Base-by-base conservation (phyloP, 1,140 invertebrate species). In the Venturia canescens region DNA sequence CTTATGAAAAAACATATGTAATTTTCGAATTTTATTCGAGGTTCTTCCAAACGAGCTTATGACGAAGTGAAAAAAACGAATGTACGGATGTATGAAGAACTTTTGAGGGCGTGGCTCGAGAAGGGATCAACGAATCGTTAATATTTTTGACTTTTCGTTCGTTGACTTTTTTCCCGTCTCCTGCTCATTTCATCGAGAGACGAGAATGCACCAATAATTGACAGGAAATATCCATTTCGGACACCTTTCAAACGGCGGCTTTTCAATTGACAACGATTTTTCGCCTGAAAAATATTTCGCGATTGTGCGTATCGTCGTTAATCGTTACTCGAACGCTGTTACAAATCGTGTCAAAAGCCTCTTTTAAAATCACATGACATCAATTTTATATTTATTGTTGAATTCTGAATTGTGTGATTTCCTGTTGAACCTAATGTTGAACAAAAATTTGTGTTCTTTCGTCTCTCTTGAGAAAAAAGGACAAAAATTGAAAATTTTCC, bases 361-460 rank as follows among this genome's bases (percentile, higher is more conserved):
- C 3, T 34, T 11, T 44, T 34, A 34, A 34, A 1, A 1, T 44
- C 13, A 9, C 11, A 9, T 11, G 38, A 44, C 7, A 44, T 44
- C 38, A 44, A 44, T 74, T 74, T 18, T 74, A 26, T 74, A 74
- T 74, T 74, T 53, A 74, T 57, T 74, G 48, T 74, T 74, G 13
- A 26, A 74, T 16, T 74, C 48, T 57, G 44, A 57, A 74, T 74
- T 57, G 57, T 26, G 26, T 27, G 48, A 26, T 57, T n/a, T 57
- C 26, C 4, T 18, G 44, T 74, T 74, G 6, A 16, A 26, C 48
- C 5, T 11, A 44, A 13, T 9, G 38, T 13, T 13, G 7, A 44
- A 44, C 7, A 11, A 44, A 44, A 44, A 1, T 3, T 44, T 44
- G 38, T 9, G 38, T 44, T 44, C 38, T 44, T 11, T 44, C 13